Evolutionary conservation across 2,797 vertebrate species (phyloP), one percentile per base, ranked within the genome.

Genomic region (Momotus momota): DNA sequence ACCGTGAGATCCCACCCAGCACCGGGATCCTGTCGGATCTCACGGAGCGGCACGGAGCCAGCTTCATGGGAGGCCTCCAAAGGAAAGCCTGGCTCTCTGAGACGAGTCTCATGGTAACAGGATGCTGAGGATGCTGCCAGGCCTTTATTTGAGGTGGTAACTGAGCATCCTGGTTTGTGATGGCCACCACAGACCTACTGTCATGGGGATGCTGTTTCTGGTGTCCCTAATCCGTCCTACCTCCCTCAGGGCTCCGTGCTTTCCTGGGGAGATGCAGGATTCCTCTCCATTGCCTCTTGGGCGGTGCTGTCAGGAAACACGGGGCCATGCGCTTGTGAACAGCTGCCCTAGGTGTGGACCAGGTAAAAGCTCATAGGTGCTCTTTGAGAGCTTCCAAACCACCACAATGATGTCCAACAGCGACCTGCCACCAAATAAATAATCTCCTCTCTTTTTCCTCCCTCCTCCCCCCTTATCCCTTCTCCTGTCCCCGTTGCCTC

Each of bases 361-460:
- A 86, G 41, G 51, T 75, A 83, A 92, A 93, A 86, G 29, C 14
- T 70, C 26, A 18, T 1, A 51, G 81, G 51, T 72, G 67, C 35
- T 64, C 54, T 88, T 35, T 43, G 64, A 71, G 46, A 57, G 90
- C 66, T 90, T 52, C 71, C 73, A 23, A 91, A 72, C 69, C 54
- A 72, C 45, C 33, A 20, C n/a, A 31, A 14, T 40, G 49, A 69
- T 58, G 14, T 72, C 43, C 79, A 75, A 17, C 48, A 80, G 10
- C 10, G 2, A 31, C 60, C 27, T 81, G 23, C 58, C 71, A 35
- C 52, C 46, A 70, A 21, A 33, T 94, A 92, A 95, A 31, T 79
- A 82, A 93, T 61, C 12, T 88, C 62, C 90, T 58, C 51, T 87
- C 23, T 91, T 92, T 88, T 74, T 86, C 62, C 40, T 92, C 80